Evolutionary conservation across 2,797 vertebrate species (phyloP).

Genomic region (Arnoldichthys spilopterus): DNA sequence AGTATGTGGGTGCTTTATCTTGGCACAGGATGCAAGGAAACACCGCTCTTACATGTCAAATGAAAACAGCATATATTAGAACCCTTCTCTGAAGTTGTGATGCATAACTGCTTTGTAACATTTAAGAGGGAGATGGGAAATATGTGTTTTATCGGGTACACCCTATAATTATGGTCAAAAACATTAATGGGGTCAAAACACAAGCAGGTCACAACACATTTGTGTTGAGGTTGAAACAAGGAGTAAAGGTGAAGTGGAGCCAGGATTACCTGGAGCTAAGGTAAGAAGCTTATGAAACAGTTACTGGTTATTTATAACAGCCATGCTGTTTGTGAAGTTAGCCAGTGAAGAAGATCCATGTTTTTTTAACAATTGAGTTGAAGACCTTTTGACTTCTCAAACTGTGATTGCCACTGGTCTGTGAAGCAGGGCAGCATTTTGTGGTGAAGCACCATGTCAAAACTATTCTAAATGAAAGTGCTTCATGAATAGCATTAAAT

Average conservation of each 20-base stretch:
- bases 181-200: background rate
- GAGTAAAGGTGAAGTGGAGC: background rate
- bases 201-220: background rate
- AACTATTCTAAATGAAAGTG: background rate
- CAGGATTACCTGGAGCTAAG: background rate
- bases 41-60: background rate
- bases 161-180: background rate
- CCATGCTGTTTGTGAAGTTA: background rate
- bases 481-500: background rate
- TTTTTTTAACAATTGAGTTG: background rate
- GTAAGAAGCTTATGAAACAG: background rate
- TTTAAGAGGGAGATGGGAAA: no score
- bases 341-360: background rate
- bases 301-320: background rate
- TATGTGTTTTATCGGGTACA: background rate
- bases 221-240: background rate
- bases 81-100: background rate
- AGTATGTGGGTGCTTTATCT: background rate
- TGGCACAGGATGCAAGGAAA: background rate
- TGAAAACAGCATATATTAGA: background rate
- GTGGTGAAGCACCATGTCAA: background rate
- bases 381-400: slow-evolving; percentile 3
- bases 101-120: no score
- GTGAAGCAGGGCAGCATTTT: background rate
- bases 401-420: background rate